A percentile compares a stretch with the other conserved stretches of the same genome.
phyloP scores from a whole-genome alignment of 2,888 invertebrate species.

The Crematogaster levior region DNA sequence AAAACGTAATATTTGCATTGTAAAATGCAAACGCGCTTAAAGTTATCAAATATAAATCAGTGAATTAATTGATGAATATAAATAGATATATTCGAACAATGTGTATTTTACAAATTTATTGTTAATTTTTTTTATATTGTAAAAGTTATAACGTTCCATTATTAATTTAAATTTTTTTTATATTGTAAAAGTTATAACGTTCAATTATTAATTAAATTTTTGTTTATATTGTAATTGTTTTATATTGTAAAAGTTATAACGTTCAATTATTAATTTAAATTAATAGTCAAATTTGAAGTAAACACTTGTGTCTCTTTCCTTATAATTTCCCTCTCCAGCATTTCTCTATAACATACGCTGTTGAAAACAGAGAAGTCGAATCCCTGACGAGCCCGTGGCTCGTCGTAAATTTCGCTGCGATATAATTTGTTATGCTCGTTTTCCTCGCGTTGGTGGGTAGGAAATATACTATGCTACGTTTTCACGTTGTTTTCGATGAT shows the following conservation, averaged over 20 bases:
- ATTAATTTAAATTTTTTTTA: too few relatives aligned
- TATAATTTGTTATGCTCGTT: slow-evolving; percentile 31
- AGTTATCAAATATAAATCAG: neutral
- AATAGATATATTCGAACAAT: neutral
- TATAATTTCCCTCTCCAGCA: neutral
- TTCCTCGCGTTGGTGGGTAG: neutral
- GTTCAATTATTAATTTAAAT: neutral
- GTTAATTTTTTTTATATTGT: neutral
- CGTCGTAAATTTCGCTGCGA: slow-evolving; percentile 14
- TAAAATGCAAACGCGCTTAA: neutral
- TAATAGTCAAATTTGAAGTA: neutral
- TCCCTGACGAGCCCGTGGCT: neutral
- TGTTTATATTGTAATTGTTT: too few relatives aligned
- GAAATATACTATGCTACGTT: slow-evolving; percentile 16
- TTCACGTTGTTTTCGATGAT: slow-evolving; percentile 48
- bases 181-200: neutral
- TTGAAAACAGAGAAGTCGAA: neutral
- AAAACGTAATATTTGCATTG: neutral
- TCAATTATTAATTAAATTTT: too few relatives aligned
- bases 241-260: neutral
- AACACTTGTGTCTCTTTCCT: neutral
- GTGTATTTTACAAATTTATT: neutral
- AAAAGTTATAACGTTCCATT: too few relatives aligned
- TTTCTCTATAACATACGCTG: too few relatives aligned
- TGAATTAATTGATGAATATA: neutral